phyloP scores from a whole-genome alignment of 2,888 invertebrate genomes.

The Dryadula phaetusa region DNA sequence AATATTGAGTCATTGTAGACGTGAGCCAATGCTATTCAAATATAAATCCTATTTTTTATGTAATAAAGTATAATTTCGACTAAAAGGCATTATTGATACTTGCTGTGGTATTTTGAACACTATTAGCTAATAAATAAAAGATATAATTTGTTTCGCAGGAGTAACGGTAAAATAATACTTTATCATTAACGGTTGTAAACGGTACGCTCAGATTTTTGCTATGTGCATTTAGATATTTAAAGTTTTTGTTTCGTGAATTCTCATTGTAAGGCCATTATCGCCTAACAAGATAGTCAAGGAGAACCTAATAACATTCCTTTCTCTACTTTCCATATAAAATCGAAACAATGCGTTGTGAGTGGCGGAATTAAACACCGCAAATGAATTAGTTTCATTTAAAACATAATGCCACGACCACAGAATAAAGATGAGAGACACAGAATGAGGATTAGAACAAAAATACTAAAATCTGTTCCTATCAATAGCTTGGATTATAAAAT shows the following conservation, averaged over 20 bases:
- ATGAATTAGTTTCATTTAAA: too few relatives aligned
- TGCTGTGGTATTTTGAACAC: constrained; percentile 18
- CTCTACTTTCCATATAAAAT: too few relatives aligned
- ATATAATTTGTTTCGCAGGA: neutral
- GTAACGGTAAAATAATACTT: constrained; percentile 40
- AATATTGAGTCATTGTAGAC: constrained; percentile 40
- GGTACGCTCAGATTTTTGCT: constrained; percentile 35
- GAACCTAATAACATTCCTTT: too few relatives aligned
- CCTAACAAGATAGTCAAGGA: too few relatives aligned
- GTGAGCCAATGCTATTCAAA: constrained; percentile 1
- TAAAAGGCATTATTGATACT: neutral
- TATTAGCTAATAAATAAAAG: constrained; percentile 13
- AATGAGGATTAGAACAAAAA: too few relatives aligned
- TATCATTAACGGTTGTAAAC: constrained; percentile 43
- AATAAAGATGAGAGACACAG: too few relatives aligned
- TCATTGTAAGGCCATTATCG: too few relatives aligned
- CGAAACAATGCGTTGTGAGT: too few relatives aligned
- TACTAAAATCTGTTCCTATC: too few relatives aligned
- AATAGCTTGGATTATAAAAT: too few relatives aligned
- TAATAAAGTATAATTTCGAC: constrained; percentile 6
- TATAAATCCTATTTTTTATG: neutral
- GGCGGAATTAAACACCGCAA: too few relatives aligned
- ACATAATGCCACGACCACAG: too few relatives aligned
- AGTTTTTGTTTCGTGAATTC: neutral
- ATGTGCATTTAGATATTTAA: neutral